Conservation (phyloP, 1,140 invertebrate genomes). For the Zaprionus inermis region DNA sequence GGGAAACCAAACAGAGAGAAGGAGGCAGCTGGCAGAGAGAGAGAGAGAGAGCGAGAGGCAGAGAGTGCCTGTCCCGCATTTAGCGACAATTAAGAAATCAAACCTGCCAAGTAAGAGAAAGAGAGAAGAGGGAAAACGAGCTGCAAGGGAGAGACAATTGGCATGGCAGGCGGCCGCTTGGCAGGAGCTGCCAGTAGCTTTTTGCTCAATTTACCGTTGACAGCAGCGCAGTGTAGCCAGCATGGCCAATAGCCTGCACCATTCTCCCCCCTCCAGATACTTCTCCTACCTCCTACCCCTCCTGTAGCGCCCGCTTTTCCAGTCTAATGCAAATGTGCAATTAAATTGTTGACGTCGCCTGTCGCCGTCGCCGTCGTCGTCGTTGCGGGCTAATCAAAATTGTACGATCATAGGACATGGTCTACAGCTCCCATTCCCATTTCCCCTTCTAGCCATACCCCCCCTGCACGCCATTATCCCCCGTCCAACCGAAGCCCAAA, state of each 20-base stretch:
- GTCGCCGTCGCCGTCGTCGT: constrained; percentile 27
- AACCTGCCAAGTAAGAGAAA: constrained; percentile 50
- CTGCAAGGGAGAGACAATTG: not conserved
- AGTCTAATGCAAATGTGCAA: constrained; percentile 79
- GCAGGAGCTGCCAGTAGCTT: constrained; percentile 55
- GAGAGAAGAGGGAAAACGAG: not conserved
- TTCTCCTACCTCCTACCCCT: not conserved
- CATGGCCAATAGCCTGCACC: no score
- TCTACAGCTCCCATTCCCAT: not conserved
- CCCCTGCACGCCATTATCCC: not conserved
- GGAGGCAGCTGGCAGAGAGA: not conserved
- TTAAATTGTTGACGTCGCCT: constrained; percentile 77
- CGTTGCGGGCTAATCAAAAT: constrained; percentile 61
- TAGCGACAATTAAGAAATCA: constrained; percentile 83
- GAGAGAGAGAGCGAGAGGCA: constrained; percentile 22
- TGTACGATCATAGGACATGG: constrained; percentile 70
- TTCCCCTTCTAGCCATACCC: not conserved
- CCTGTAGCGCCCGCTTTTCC: constrained; percentile 45
- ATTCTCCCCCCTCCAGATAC: not conserved
- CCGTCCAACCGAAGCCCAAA: constrained; percentile 65
- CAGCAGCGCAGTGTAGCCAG: constrained; percentile 30
- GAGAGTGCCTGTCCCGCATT: constrained; percentile 72
- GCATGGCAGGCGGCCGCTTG: constrained; percentile 38
- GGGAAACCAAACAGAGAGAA: not conserved
- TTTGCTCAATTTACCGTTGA: constrained; percentile 37